phyloP scores from a whole-genome alignment of 2,797 vertebrate species.

The Anabas testudineus region DNA sequence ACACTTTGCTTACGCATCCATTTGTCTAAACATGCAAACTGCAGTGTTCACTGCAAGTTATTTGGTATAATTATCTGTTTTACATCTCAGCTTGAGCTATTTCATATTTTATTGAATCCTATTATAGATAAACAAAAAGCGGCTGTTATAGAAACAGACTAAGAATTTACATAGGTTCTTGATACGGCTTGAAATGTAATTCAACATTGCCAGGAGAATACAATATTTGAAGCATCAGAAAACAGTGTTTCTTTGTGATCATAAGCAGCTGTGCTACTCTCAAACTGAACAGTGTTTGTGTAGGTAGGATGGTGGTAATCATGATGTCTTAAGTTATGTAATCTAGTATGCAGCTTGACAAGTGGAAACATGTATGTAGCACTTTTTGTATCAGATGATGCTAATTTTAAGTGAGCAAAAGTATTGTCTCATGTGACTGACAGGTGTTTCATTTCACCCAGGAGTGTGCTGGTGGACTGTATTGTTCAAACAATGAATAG shows the following conservation, averaged over 20 bases:
- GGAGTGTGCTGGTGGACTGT: too few relatives aligned
- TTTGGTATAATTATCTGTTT: constrained; percentile 8
- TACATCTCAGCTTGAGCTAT: constrained; percentile 2
- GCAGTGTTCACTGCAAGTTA: background rate
- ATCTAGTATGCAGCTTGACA: background rate
- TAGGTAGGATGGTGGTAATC: background rate
- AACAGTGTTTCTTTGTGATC: constrained; percentile 27
- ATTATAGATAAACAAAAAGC: background rate
- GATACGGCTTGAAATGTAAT: constrained; percentile 7
- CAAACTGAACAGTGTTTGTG: constrained; percentile 14
- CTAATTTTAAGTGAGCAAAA: too few relatives aligned
- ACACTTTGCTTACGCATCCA: background rate
- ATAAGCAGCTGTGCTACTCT: constrained; percentile 1
- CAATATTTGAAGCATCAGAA: constrained; percentile 21
- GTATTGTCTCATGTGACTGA: too few relatives aligned
- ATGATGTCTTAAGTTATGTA: constrained; percentile 13
- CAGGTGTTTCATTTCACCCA: too few relatives aligned
- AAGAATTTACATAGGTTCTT: constrained; percentile 4
- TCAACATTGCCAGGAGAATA: constrained; percentile 3
- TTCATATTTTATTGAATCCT: constrained; percentile 6
- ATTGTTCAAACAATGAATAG: too few relatives aligned
- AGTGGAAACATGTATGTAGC: too few relatives aligned
- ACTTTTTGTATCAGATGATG: too few relatives aligned
- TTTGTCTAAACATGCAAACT: background rate
- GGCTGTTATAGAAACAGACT: constrained; percentile 2